Base-by-base conservation (phyloP, 2,113 vertebrate species). In the Hippolais icterina region DNA sequence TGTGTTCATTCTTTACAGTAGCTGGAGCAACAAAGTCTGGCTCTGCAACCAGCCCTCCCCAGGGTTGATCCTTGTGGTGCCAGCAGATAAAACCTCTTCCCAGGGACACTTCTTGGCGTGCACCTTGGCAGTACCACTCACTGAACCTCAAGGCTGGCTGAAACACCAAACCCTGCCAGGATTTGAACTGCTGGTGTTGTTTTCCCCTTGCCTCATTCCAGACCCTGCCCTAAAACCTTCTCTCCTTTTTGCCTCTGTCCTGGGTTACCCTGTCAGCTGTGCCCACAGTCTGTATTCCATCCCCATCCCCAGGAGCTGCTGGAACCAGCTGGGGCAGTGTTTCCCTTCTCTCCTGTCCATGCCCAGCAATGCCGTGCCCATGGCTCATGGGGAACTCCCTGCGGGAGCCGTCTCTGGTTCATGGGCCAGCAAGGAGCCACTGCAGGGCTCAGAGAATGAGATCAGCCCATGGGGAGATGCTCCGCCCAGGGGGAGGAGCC, bases 1-100 rank as follows among this genome's bases (percentile, higher is more conserved):
- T 53, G 56, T 14, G 47, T 8, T 82, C 22, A 0, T 6, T 53
- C 46, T 24, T n/a, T 29, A 27, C 49, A 25, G 65, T 0, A 57
- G 37, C 70, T 65, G 57, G 14, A 64, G 29, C 47, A 31, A 5
- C 20, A 9, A 12, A 24, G 2, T 3, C 80, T 17, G 25, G 27
- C 60, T 60, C 35, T 56, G 77, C 28, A 7, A 0, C 0, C 37
- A 80, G 75, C 61, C 85, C 37, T 95, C 37, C 37, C 44, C 75
- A 41, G 35, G 11, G 5, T 27, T 18, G 37, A 3, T 22, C 52
- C 25, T 69, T 19, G 25, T 20, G 7, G 3, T 5, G n/a, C n/a
- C 78, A 82, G 70, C 41, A 52, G 66, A 6, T 12, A 17, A 50
- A 84, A 12, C 15, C 2, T 37, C 61, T 75, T 28, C 75, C 41